Percentiles rank a stretch among this genome's conserved stretches.
These are phyloP conservation scores for Gallinago undulata DNA, from an alignment of 2,113 vertebrate species.

Conservation along the genomic window DNA sequence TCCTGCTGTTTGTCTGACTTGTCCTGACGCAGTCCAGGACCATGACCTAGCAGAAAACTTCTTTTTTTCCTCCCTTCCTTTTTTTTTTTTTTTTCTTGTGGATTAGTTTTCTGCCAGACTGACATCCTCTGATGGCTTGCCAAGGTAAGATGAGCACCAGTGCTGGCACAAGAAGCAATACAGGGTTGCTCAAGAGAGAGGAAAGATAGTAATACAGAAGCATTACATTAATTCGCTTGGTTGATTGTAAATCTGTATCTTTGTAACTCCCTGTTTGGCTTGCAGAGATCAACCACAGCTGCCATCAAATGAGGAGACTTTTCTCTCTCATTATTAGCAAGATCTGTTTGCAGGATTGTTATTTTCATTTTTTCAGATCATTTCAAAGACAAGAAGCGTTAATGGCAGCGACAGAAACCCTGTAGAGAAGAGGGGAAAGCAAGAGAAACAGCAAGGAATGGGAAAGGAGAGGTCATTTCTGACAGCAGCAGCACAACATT, in stretches of 20 bases:
- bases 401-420: not conserved
- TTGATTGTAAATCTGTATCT: not conserved
- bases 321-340: not conserved
- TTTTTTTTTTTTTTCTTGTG: not conserved
- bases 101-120: not conserved
- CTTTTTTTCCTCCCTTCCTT: not conserved
- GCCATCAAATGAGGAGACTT: not conserved
- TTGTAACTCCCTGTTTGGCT: not conserved
- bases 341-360: not conserved
- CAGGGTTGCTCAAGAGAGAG: not conserved
- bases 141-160: not conserved
- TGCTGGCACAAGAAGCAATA: not conserved
- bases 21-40: not conserved
- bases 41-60: constrained; percentile 29
- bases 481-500: not conserved
- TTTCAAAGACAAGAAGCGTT: not conserved
- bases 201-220: not conserved
- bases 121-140: not conserved
- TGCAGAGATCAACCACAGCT: not conserved
- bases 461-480: not conserved
- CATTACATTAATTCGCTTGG: not conserved
- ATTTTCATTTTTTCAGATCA: not conserved
- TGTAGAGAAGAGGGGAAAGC: not conserved
- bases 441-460: not conserved
- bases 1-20: not conserved